These are phyloP conservation scores for Blastomussa wellsi DNA, from an alignment of 92 coral and sea anemone genomes.

Conservation along the genomic window DNA sequence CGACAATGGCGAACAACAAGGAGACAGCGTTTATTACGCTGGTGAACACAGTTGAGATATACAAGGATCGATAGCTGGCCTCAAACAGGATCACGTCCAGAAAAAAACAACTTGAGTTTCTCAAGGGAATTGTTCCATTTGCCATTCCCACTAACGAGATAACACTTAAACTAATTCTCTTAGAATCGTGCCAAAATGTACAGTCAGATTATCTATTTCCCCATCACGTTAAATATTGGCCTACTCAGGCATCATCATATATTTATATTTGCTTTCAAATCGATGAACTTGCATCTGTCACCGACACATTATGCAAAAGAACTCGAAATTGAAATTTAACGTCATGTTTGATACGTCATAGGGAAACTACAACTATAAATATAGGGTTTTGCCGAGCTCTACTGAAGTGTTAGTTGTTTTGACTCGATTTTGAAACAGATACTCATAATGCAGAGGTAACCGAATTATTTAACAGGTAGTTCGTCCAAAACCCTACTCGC, in stretches of 20 bases:
- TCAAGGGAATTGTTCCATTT: conserved; percentile 28
- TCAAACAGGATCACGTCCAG: conserved; percentile 48
- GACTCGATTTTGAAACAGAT: neutral
- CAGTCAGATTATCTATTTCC: neutral
- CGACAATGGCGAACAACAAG: conserved; percentile 47
- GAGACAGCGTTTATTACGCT: conserved; percentile 53
- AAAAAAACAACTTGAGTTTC: conserved; percentile 44
- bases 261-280: conserved; percentile 2
- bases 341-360: neutral
- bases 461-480: neutral
- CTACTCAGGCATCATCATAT: neutral
- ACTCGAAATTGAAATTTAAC: neutral
- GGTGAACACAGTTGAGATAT: conserved; percentile 46
- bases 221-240: neutral
- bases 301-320: neutral
- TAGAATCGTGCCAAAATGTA: neutral
- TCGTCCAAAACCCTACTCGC: neutral
- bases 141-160: conserved; percentile 2
- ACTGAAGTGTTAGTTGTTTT: neutral
- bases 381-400: neutral
- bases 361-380: neutral
- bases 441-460: neutral
- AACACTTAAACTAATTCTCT: neutral
- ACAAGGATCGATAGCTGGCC: conserved; percentile 25
- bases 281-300: neutral